These are phyloP conservation scores for Drosophila antonietae DNA, from an alignment of 2,888 invertebrate genomes.

Conservation along the genomic window DNA sequence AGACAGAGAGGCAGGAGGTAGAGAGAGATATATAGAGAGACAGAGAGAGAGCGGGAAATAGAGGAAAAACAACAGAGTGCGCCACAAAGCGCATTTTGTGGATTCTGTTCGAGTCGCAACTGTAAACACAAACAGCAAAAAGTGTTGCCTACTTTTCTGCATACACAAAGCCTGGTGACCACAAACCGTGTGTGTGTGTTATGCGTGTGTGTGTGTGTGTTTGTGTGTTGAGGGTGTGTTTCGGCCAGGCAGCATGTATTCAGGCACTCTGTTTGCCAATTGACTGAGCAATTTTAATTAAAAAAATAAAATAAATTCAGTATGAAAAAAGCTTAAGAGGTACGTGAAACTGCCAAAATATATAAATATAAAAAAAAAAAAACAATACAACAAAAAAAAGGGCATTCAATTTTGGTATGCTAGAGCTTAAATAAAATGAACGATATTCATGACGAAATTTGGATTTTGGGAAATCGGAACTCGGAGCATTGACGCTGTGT, in stretches of 20 bases:
- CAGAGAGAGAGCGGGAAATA: neutral
- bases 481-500: neutral
- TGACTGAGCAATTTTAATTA: conserved; percentile 67
- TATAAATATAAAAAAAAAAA: neutral
- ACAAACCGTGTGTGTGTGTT: conserved; percentile 57
- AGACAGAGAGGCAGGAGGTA: neutral
- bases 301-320: conserved; percentile 43
- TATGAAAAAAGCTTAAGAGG: conserved; percentile 3
- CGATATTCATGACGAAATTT: neutral
- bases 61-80: conserved; percentile 11
- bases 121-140: conserved; percentile 33
- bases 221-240: conserved; percentile 7
- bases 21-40: too few species aligned
- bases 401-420: neutral
- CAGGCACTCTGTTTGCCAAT: conserved; percentile 56
- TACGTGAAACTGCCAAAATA: conserved; percentile 7
- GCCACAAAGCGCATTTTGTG: conserved; percentile 65
- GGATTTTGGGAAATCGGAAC: conserved; percentile 1
- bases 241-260: conserved; percentile 36
- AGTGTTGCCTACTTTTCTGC: conserved; percentile 65
- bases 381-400: neutral
- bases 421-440: neutral
- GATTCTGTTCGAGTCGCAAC: conserved; percentile 32
- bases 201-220: conserved; percentile 6
- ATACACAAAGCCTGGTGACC: conserved; percentile 55